Base-by-base conservation (phyloP, 1,140 invertebrate genomes). In the Pemphigus obesinymphae region DNA sequence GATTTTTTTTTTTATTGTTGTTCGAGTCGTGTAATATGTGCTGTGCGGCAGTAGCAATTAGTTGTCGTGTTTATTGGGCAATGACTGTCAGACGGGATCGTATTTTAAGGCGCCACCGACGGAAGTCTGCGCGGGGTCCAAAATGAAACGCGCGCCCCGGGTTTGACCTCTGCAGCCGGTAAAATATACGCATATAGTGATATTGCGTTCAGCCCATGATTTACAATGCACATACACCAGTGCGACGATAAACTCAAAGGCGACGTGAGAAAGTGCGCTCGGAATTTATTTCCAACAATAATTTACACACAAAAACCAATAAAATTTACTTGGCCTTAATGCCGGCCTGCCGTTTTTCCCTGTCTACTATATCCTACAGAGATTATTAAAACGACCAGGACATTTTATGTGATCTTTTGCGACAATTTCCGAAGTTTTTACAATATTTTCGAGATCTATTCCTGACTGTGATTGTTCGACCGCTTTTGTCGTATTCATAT, bases 31-130 rank as follows among this genome's bases (percentile, higher is more conserved):
- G 20, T 40, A n/a, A 17, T 45, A 45, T 7, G n/a, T 8, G 6
- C 15, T 10, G 37, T 40, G 45, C 26, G 26, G 43, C 68, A 20
- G 15, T n/a, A 15, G 37, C 55, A 43, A 43, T 43, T 40, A 40
- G 15, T 78, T 45, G 8, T 43, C 53, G 53, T 61, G 23, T 78
- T 61, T 61, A 78, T 78, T 29, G 23, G 20, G 8, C 75, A 61
- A 78, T 61, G 34, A 78, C 75, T 78, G 55, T 78, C 75, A 5
- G 37, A 26, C 23, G 23, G 15, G 1, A 78, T 43, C 55, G 75
- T 78, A 78, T 43, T 78, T 78, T 29, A 45, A 78, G 37, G 55
- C 37, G 53, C 75, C 55, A 78, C 15, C 43, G 43, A 45, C 37
- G 37, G 37, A 40, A 73, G 15, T 73, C 23, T 73, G 70, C 43